Conservation (phyloP, 1,140 invertebrate species). For the Cephus cinctus region DNA sequence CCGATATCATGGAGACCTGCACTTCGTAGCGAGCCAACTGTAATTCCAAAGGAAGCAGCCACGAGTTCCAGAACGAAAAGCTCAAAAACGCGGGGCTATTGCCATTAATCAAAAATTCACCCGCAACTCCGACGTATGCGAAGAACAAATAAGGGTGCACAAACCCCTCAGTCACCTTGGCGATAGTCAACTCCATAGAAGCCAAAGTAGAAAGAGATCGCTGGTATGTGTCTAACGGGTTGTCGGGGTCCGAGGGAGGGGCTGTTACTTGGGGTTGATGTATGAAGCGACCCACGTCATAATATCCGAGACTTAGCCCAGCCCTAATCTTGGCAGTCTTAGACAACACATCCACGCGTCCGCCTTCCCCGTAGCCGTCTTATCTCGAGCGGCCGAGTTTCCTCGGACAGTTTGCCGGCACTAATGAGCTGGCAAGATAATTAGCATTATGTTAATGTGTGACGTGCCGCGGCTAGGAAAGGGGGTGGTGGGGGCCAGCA, state of each 20-base stretch:
- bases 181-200: too few relatives aligned
- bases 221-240: not conserved
- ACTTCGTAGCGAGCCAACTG: too few relatives aligned
- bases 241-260: not conserved
- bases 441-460: conserved; percentile 58
- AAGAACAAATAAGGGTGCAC: too few relatives aligned
- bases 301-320: conserved; percentile 1
- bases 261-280: not conserved
- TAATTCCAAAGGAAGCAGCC: too few relatives aligned
- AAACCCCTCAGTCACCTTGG: too few relatives aligned
- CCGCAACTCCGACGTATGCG: too few relatives aligned
- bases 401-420: conserved; percentile 54
- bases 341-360: conserved; percentile 5
- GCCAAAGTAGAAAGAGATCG: not conserved
- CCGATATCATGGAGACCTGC: too few relatives aligned
- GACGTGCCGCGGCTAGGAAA: conserved; percentile 41
- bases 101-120: too few relatives aligned
- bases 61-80: too few relatives aligned
- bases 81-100: too few relatives aligned
- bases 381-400: conserved; percentile 40
- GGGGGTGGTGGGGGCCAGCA: too few relatives aligned
- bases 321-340: conserved; percentile 3
- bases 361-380: conserved; percentile 1
- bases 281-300: conserved; percentile 6
- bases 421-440: conserved; percentile 58